A percentile compares a stretch with the other conserved stretches of the same genome.
Evolutionary conservation across 1,140 invertebrate species (phyloP).

Genomic region (Charaxes varanes): DNA sequence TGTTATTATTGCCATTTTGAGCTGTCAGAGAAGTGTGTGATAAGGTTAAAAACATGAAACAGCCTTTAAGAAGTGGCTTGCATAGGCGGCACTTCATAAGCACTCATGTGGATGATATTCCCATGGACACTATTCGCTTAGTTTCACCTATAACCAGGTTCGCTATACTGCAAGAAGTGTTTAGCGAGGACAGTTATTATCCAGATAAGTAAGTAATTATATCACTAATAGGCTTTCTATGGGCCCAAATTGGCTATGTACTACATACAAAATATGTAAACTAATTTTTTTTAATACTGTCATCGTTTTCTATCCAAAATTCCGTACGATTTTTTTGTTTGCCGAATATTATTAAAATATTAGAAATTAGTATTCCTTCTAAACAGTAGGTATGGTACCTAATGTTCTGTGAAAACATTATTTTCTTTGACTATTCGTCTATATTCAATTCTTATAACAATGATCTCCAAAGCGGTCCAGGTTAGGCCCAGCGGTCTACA

Average conservation of each 20-base stretch:
- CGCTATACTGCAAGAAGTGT: conserved; percentile 50
- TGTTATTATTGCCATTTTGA: conserved; percentile 31
- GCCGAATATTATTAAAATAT: too few species aligned
- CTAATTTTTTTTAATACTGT: too few species aligned
- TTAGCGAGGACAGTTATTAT: conserved; percentile 44
- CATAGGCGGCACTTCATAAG: conserved; percentile 55
- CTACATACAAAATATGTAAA: neutral
- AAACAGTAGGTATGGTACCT: too few species aligned
- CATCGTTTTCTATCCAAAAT: too few species aligned
- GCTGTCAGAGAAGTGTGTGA: conserved; percentile 15
- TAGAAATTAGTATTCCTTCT: too few species aligned
- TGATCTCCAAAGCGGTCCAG: too few species aligned
- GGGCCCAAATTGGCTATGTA: neutral
- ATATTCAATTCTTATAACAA: too few species aligned
- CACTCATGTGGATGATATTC: conserved; percentile 43
- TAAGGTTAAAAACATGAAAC: conserved; percentile 38
- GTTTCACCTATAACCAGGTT: conserved; percentile 59
- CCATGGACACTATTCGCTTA: conserved; percentile 52
- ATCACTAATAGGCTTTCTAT: neutral
- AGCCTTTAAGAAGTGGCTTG: conserved; percentile 32
- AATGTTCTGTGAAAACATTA: too few species aligned
- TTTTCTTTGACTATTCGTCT: too few species aligned
- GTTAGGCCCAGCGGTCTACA: too few species aligned
- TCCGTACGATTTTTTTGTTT: too few species aligned
- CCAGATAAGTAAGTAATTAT: conserved; percentile 45